These are phyloP conservation scores for Pteruthius melanotis DNA, from an alignment of 2,113 vertebrate genomes.

Conservation along the genomic window DNA sequence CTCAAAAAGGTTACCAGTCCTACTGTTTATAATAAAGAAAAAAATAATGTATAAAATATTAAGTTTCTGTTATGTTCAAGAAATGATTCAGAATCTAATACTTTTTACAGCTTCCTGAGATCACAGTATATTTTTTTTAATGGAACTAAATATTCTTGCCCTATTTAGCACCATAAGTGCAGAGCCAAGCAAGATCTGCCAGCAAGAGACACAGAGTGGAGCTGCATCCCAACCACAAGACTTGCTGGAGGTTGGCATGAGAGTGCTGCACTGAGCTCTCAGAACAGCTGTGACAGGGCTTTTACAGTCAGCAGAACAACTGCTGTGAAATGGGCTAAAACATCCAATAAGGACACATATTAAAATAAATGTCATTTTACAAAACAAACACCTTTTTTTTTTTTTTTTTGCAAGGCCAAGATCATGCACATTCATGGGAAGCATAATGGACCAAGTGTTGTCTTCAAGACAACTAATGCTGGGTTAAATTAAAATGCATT, in stretches of 20 bases:
- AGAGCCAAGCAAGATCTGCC: not conserved
- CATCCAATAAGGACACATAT: not conserved
- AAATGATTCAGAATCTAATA: not conserved
- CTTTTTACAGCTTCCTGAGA: not conserved
- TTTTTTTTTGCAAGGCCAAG: not conserved
- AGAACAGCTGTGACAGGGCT: not conserved
- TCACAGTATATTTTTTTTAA: not conserved
- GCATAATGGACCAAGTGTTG: not conserved
- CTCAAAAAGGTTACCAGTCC: not conserved
- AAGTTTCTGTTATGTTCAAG: not conserved
- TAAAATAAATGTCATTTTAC: not conserved
- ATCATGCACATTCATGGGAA: accelerated
- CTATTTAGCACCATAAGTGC: not conserved
- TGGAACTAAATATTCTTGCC: not conserved
- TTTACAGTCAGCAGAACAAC: not conserved
- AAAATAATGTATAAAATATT: not conserved
- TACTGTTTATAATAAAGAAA: not conserved
- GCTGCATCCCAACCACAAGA: not conserved
- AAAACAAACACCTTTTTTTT: not conserved
- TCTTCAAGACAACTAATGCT: not conserved
- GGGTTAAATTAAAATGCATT: not conserved
- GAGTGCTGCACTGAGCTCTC: not conserved
- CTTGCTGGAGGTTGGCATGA: not conserved
- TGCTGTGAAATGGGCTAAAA: not conserved
- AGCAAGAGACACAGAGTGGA: not conserved